phyloP scores from a whole-genome alignment of 2,888 invertebrate species.

The Endomychus coccineus region DNA sequence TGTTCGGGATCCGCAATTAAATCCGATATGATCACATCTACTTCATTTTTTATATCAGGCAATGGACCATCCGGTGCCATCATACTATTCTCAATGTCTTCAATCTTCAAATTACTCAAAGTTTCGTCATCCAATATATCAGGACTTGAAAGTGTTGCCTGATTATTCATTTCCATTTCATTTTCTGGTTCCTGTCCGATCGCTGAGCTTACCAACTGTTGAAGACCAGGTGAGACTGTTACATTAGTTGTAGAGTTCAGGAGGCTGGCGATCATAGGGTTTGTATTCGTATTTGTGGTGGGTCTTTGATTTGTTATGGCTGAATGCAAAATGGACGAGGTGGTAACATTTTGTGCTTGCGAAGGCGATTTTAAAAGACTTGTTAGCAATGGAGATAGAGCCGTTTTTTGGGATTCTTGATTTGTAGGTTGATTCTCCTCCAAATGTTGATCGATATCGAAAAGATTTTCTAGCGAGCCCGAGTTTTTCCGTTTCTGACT shows the following conservation, averaged over 20 bases:
- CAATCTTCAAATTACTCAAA: constrained; percentile 39
- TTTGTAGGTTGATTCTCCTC: constrained; percentile 28
- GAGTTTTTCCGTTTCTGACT: constrained; percentile 40
- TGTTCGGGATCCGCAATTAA: constrained; percentile 45
- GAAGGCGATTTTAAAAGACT: constrained; percentile 70
- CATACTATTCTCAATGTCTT: constrained; percentile 45
- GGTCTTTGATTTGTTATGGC: constrained; percentile 41
- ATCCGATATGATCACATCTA: constrained; percentile 49
- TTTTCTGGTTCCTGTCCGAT: constrained; percentile 37
- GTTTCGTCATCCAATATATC: constrained; percentile 35
- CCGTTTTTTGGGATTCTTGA: constrained; percentile 40
- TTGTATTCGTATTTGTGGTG: constrained; percentile 26
- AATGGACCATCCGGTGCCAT: constrained; percentile 44
- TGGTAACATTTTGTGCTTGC: constrained; percentile 43
- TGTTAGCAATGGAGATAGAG: constrained; percentile 68
- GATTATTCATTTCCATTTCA: constrained; percentile 2
- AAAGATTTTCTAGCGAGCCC: constrained; percentile 34
- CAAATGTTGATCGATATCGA: constrained; percentile 13
- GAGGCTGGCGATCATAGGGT: constrained; percentile 51
- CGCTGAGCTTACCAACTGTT: constrained; percentile 47
- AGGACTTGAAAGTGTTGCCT: constrained; percentile 21
- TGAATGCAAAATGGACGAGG: constrained; percentile 42
- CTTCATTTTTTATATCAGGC: constrained; percentile 48
- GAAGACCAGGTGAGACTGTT: constrained; percentile 45
- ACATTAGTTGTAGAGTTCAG: constrained; percentile 37